A percentile compares a stretch with the other conserved stretches of the same genome.
These are phyloP conservation scores for Gnathonemus longibarbis DNA, from an alignment of 2,113 vertebrate genomes.

Conservation along the genomic window DNA sequence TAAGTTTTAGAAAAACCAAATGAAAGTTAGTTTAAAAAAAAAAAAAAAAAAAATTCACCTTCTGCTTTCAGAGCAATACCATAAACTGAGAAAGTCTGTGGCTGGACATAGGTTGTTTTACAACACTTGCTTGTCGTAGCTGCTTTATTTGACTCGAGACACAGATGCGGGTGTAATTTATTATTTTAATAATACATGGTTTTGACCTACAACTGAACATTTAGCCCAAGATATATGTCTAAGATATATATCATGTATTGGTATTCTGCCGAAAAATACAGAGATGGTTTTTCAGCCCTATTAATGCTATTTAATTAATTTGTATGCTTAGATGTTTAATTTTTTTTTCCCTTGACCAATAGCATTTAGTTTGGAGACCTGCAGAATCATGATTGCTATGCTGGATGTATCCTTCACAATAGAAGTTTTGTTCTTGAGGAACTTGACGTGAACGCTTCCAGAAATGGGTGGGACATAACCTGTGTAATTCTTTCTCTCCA, in stretches of 20 bases:
- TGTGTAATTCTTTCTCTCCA: background rate
- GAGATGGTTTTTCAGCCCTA: background rate
- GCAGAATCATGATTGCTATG: constrained; percentile 82
- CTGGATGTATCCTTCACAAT: constrained; percentile 77
- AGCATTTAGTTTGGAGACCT: constrained; percentile 86
- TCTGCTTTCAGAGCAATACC: background rate
- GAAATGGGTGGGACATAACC: background rate
- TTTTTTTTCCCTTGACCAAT: constrained; percentile 26
- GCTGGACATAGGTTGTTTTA: background rate
- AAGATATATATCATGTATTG: background rate
- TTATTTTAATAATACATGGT: background rate
- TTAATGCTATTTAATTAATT: background rate
- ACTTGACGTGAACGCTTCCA: background rate
- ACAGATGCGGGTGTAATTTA: background rate
- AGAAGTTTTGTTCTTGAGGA: background rate
- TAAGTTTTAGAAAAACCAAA: background rate
- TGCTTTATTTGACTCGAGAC: background rate
- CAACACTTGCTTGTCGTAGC: background rate
- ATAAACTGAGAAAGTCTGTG: background rate
- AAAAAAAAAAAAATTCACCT: too few species aligned
- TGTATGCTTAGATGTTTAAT: background rate
- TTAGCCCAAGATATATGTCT: background rate
- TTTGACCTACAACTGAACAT: background rate
- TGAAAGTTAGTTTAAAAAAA: background rate
- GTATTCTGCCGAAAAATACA: background rate